These are phyloP conservation scores for Nipponia nippon DNA, from an alignment of 2,113 vertebrate genomes.

Conservation along the genomic window DNA sequence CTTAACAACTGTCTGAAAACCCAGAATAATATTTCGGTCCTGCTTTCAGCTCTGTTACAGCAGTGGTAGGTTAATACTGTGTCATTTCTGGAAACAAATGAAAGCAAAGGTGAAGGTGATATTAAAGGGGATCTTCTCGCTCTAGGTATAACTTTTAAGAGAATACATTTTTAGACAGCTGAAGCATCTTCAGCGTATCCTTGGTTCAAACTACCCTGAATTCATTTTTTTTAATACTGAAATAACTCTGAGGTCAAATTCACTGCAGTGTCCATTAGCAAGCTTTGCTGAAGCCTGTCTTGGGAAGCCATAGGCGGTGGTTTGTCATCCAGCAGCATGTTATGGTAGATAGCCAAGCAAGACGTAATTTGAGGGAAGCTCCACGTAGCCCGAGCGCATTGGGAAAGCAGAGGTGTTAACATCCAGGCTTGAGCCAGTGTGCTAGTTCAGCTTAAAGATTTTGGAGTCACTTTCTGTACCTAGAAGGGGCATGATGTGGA, in stretches of 20 bases:
- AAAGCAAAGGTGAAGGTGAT: not conserved
- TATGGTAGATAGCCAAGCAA: not conserved
- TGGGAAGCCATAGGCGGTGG: not conserved
- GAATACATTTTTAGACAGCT: not conserved
- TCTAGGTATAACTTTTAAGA: not conserved
- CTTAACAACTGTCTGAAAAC: not conserved
- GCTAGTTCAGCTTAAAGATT: not conserved
- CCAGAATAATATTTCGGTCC: not conserved
- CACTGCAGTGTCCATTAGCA: accelerated
- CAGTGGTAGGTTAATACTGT: not conserved
- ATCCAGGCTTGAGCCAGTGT: not conserved
- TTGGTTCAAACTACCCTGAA: not conserved
- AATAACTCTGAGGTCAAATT: not conserved
- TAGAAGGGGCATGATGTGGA: not conserved
- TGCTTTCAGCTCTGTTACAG: not conserved
- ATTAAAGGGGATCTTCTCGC: not conserved
- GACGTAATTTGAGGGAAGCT: not conserved
- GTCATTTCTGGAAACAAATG: not conserved
- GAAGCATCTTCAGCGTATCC: not conserved
- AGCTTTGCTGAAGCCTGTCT: not conserved
- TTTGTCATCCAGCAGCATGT: not conserved
- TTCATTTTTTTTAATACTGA: not conserved
- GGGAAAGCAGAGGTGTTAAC: not conserved
- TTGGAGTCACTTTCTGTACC: not conserved
- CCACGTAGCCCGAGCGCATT: accelerated